phyloP scores from a whole-genome alignment of 2,888 invertebrate genomes.

The Thysanoteuthis rhombus region DNA sequence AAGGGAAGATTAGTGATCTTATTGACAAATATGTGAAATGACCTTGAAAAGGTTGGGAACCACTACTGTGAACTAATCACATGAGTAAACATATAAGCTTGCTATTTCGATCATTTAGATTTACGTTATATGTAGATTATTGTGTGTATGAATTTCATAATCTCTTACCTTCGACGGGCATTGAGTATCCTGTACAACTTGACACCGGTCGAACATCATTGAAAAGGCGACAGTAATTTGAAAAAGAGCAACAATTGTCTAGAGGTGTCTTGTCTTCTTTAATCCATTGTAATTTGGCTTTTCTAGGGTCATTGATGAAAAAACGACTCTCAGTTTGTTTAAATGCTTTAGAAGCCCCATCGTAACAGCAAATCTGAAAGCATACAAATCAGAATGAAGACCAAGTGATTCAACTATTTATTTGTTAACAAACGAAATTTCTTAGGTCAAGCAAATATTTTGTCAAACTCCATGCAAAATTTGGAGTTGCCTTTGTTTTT shows the following conservation, averaged over 20 bases:
- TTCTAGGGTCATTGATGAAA: constrained; percentile 21
- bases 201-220: constrained; percentile 18
- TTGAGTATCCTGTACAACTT: neutral
- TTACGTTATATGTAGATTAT: neutral
- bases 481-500: no score
- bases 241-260: constrained; percentile 15
- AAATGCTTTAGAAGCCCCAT: neutral
- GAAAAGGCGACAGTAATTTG: constrained; percentile 1
- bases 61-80: no score
- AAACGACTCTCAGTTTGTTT: constrained; percentile 12
- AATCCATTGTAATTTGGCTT: constrained; percentile 16
- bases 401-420: no score
- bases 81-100: neutral
- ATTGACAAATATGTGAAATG: no score
- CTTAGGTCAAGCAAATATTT: no score
- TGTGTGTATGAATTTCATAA: neutral
- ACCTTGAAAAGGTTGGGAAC: no score
- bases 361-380: neutral
- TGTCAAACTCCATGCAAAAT: no score
- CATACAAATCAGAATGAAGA: neutral
- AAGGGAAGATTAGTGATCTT: no score
- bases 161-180: neutral
- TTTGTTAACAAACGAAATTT: no score
- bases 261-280: constrained; percentile 18
- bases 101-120: neutral